These are phyloP conservation scores for Catagonus wagneri DNA, from an alignment of 2,113 vertebrate species.

Conservation along the genomic window DNA sequence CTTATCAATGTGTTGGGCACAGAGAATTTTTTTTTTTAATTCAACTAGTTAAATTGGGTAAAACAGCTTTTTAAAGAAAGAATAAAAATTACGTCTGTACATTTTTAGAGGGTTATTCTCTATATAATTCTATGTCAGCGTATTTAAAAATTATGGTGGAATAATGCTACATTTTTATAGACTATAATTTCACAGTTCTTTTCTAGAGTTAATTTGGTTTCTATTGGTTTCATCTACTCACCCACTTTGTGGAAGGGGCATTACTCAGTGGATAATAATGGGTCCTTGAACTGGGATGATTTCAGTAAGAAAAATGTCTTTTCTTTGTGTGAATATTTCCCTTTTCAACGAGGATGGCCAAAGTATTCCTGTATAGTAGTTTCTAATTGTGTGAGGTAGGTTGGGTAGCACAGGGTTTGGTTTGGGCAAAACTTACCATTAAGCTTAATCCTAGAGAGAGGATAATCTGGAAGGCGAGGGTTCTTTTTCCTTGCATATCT, in stretches of 20 bases:
- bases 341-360: background rate
- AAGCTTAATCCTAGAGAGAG: background rate
- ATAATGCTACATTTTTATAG: background rate
- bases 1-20: background rate
- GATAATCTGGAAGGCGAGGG: background rate
- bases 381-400: background rate
- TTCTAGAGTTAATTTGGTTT: background rate
- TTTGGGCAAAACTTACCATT: background rate
- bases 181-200: background rate
- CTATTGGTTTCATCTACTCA: background rate
- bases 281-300: background rate
- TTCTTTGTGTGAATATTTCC: background rate
- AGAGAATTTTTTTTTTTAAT: background rate
- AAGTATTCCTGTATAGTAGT: background rate
- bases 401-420: background rate
- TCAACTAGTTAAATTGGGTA: background rate
- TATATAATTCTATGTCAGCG: background rate
- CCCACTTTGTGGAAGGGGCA: background rate
- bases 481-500: background rate
- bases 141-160: background rate
- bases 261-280: background rate
- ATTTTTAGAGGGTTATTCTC: background rate
- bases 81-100: background rate
- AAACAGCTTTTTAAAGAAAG: background rate
- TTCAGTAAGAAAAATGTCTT: constrained; percentile 4